Conservation (phyloP, 2,888 invertebrate species). For the Microplitis deprimator region DNA sequence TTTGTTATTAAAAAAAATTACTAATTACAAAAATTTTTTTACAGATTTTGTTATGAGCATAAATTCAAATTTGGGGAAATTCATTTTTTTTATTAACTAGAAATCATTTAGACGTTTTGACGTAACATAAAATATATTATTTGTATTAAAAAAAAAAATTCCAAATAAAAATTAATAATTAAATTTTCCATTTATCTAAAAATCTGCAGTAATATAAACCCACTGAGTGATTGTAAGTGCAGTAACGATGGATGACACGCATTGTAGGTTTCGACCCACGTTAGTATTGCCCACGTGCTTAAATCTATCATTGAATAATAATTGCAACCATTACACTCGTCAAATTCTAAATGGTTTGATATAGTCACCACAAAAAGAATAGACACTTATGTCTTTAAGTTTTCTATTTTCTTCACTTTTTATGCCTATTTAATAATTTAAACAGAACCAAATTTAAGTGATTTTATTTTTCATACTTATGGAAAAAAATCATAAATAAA, state of each 20-base stretch:
- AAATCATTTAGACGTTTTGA: too few relatives aligned
- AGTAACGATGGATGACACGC: conserved; percentile 49
- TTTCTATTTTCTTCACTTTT: not conserved
- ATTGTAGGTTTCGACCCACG: conserved; percentile 58
- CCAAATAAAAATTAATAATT: not conserved
- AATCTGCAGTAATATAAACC: not conserved
- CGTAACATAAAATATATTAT: too few relatives aligned
- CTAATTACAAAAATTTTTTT: too few relatives aligned
- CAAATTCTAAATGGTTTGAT: conserved; percentile 28
- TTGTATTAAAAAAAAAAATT: conserved; percentile 1
- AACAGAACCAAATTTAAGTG: not conserved
- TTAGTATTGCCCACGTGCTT: conserved; percentile 56
- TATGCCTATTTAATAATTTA: not conserved
- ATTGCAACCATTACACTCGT: conserved; percentile 44
- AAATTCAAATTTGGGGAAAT: too few relatives aligned
- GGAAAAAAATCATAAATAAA: not conserved
- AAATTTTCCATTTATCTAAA: not conserved
- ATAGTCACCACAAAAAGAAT: conserved; percentile 9
- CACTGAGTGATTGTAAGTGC: conserved; percentile 5
- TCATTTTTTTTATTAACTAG: too few relatives aligned
- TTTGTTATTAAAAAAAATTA: too few relatives aligned
- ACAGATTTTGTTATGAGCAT: too few relatives aligned
- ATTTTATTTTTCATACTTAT: not conserved
- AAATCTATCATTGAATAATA: conserved; percentile 52
- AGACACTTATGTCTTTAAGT: not conserved